These are phyloP conservation scores for Drosophila ficusphila DNA, from an alignment of 1,140 invertebrate species.

Conservation along the genomic window DNA sequence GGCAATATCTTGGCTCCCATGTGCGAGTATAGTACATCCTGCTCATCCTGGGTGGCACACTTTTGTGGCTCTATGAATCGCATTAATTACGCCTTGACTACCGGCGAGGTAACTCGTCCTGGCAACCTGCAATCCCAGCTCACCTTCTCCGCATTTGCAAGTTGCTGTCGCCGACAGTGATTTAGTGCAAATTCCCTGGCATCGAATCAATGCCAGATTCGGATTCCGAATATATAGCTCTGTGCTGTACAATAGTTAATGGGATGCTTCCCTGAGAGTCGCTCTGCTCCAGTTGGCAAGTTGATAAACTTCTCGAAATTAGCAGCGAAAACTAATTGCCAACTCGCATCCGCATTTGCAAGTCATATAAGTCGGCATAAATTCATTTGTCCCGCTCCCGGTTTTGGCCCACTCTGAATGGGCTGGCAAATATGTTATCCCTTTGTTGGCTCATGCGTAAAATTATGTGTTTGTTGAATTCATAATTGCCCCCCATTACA, in stretches of 20 bases:
- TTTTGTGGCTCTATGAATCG: slow-evolving; percentile 48
- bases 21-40: no score
- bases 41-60: slow-evolving; percentile 23
- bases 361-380: slow-evolving; percentile 52
- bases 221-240: slow-evolving; percentile 10
- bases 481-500: slow-evolving; percentile 61
- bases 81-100: slow-evolving; percentile 60
- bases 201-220: slow-evolving; percentile 40
- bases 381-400: slow-evolving; percentile 14
- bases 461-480: slow-evolving; percentile 67
- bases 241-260: slow-evolving; percentile 8
- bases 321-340: slow-evolving; percentile 57
- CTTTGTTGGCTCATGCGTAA: slow-evolving; percentile 62
- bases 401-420: slow-evolving; percentile 32
- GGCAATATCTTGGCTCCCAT: slow-evolving; percentile 10
- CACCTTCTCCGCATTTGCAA: neutral
- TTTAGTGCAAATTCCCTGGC: slow-evolving; percentile 44
- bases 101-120: neutral
- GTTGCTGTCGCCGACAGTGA: slow-evolving; percentile 55
- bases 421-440: slow-evolving; percentile 54
- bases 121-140: slow-evolving; percentile 7
- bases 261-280: slow-evolving; percentile 35
- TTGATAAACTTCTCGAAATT: slow-evolving; percentile 51
- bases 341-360: slow-evolving; percentile 52
- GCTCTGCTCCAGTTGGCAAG: slow-evolving; percentile 30